These are phyloP conservation scores for Oryctolagus cuniculus DNA, from an alignment of 2,113 vertebrate genomes.

Conservation along the genomic window DNA sequence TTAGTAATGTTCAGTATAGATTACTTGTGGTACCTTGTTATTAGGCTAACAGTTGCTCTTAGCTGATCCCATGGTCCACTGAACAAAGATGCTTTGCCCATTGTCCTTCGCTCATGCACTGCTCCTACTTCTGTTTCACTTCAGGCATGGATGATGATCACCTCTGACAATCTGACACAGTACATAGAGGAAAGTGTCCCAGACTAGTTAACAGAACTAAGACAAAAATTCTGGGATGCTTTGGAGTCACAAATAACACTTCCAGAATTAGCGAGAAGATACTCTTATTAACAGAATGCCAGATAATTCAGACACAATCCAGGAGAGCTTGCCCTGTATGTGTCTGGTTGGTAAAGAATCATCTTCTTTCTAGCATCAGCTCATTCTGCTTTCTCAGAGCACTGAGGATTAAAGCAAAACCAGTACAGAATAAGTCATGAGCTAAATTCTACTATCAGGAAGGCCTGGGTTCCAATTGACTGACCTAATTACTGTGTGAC, in stretches of 20 bases:
- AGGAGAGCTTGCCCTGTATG: neutral
- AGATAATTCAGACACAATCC: neutral
- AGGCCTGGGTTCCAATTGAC: neutral
- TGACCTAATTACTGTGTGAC: constrained; percentile 38
- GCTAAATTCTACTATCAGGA: neutral
- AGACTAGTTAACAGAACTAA: neutral
- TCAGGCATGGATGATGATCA: neutral
- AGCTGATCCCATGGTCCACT: neutral
- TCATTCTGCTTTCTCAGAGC: neutral
- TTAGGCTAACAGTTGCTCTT: neutral
- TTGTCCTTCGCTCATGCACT: neutral
- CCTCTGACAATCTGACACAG: neutral
- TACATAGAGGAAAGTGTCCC: neutral
- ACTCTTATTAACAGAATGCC: neutral
- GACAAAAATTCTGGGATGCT: neutral
- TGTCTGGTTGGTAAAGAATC: neutral
- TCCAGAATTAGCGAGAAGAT: neutral
- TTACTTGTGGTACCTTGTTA: neutral
- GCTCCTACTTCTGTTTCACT: neutral
- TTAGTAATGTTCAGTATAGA: neutral
- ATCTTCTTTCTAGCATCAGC: neutral
- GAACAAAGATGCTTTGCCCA: neutral
- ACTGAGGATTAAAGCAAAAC: neutral
- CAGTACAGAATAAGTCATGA: neutral
- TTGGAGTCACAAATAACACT: neutral